phyloP scores from a whole-genome alignment of 2,888 invertebrate species.

The Conus canariensis region DNA sequence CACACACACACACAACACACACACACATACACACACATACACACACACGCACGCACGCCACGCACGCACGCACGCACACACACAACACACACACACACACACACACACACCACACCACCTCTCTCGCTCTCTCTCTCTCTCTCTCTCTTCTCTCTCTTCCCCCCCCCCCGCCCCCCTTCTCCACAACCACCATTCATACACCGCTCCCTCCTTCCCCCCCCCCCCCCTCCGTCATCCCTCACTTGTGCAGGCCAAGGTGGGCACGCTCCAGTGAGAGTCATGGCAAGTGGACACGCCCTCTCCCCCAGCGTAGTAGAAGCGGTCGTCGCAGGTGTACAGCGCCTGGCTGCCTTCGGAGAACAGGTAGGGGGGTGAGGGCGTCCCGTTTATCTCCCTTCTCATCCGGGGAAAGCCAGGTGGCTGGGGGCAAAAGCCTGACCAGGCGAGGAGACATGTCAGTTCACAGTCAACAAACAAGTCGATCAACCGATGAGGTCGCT shows the following conservation, averaged over 20 bases:
- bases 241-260: constrained; percentile 1
- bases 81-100: too few relatives aligned
- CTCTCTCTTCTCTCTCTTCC: too few relatives aligned
- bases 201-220: too few relatives aligned
- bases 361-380: background rate
- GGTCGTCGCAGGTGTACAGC: background rate
- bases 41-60: too few relatives aligned
- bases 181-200: background rate
- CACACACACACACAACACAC: too few relatives aligned
- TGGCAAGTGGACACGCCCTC: background rate
- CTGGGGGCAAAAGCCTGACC: background rate
- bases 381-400: background rate
- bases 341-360: background rate
- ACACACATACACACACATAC: too few relatives aligned
- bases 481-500: too few relatives aligned
- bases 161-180: background rate
- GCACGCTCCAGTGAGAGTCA: background rate
- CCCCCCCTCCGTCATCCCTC: background rate
- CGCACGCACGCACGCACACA: too few relatives aligned
- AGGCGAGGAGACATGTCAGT: background rate
- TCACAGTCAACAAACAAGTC: too few relatives aligned
- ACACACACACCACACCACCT: background rate
- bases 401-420: background rate
- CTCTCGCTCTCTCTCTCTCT: background rate
- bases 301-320: background rate